Base-by-base conservation (phyloP, 2,888 invertebrate species). In the Bibio marci region DNA sequence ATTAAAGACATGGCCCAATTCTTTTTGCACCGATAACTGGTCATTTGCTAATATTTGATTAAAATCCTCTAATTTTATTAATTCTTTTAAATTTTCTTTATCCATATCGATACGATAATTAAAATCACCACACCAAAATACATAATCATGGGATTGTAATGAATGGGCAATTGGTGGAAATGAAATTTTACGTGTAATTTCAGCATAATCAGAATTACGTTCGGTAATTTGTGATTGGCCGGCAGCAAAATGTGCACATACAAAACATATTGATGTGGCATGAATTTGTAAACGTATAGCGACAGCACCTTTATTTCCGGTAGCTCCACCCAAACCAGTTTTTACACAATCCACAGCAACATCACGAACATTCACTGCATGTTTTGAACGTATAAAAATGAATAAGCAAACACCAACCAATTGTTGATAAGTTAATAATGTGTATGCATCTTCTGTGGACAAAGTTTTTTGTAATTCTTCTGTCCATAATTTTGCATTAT, bases 51-150 rank as follows among this genome's bases (percentile, higher is more conserved):
- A 65, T 42, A 97, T 72, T 36, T 77, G 65, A 41, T 73, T 70
- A 52, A 81, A 70, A 54, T 87, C 78, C 44, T 81, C 74, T 45
- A 76, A 71, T 41, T 74, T 72, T 2, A 94, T 73, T 44, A 86
- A 66, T 42, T 83, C 78, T 53, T 90, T 88, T 44, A 94, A 80
- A 56, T 91, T 88, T 6, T 94, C 94, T 55, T 88, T 90, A 47
- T 87, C 82, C 72, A 97, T 76, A 58, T 97, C 94, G 41, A 98
- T 80, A 41, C 98, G 76, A 57, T 98, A 99, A 60, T 99, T 98
- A 59, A 98, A 98, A 65, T 98, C 98, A 1, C 98, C 98, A 59
- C 95, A 91, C 97, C 97, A 99, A 62, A 98, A 95, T 2, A 98
- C 80, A 58, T 92, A 95, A 63, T 99, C 98, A 56, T 98, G 97